Evolutionary conservation across 1,140 invertebrate genomes (phyloP), one percentile per base, ranked within the genome.

Genomic region (Drosophila asahinai): DNA sequence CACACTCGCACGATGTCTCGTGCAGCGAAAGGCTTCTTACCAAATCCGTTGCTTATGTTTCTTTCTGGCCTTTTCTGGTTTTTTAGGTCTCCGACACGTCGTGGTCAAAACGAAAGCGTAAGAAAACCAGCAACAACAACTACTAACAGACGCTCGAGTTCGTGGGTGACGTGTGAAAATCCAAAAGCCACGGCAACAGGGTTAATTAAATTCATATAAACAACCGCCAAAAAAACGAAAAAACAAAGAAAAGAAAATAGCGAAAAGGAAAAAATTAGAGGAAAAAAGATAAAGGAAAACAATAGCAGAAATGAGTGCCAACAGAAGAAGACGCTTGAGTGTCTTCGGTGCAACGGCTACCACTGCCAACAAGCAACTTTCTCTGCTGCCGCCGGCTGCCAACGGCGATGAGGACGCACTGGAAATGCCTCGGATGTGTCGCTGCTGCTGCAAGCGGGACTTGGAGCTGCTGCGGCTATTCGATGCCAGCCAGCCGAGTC

Each of bases 61-160:
- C 55, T 66, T 59, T 87, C 59, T 83, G 52, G 63, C 64, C 74
- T 72, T 58, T 83, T 83, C 77, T 83, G 65, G 62, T 86, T 83
- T 65, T 82, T 74, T 80, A 87, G 84, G 83, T 78, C 61, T 78
- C 61, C 51, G 22, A 42, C 60, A 54, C 30, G 43, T 36, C 36
- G 81, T 87, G 79, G 67, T 71, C 76, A 80, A 80, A 89, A 78
- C 84, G 73, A 89, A 87, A 87, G 81, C 84, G 73, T 30, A 40
- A 25, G 62, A 67, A 67, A 48, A 54, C 36, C 54, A 40, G 19
- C 54, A 52, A 43, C 33, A 42, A 51, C 30, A 64, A 27, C 49
- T 11, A 64, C 30, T 19, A 67, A 67, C 6, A 67, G 60, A 51
- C 61, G 61, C 54, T 38, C 70, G 72, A 74, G 60, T 65, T 58